Percentiles rank a stretch among this genome's conserved stretches.
Evolutionary conservation across 2,113 vertebrate species (phyloP).

Genomic region (Rynchops niger): DNA sequence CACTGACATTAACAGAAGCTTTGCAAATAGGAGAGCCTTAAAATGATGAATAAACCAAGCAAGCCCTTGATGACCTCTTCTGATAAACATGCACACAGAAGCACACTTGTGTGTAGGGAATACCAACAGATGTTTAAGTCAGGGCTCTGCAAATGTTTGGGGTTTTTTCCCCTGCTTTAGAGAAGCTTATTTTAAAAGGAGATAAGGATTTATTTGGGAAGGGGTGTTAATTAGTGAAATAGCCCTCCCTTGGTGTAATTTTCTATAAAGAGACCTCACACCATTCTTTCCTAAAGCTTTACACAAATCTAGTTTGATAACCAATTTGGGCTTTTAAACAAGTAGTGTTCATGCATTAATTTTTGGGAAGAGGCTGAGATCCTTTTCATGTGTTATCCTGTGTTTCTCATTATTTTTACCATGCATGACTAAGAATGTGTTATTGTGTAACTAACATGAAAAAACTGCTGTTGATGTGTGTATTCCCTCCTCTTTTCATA

Average conservation of each 20-base stretch:
- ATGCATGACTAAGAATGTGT: conserved; percentile 15
- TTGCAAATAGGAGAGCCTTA: conserved; percentile 50
- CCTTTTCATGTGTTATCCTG: not conserved
- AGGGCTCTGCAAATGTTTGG: not conserved
- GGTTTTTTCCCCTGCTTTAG: conserved; percentile 9
- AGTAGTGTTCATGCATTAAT: conserved; percentile 44
- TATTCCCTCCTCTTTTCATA: not conserved
- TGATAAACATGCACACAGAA: conserved; percentile 25
- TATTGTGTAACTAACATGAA: conserved; percentile 41
- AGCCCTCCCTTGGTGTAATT: conserved; percentile 15
- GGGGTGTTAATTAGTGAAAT: conserved; percentile 63
- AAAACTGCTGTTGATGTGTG: not conserved
- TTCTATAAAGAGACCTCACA: conserved; percentile 40
- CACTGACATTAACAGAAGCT: conserved; percentile 69
- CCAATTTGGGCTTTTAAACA: conserved; percentile 53
- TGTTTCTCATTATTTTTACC: conserved; percentile 12
- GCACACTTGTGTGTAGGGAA: conserved; percentile 25
- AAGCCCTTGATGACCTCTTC: conserved; percentile 56
- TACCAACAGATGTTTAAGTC: conserved; percentile 26
- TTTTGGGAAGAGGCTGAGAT: not conserved
- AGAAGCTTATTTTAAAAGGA: conserved; percentile 19
- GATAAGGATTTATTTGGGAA: conserved; percentile 1
- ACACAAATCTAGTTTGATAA: not conserved
- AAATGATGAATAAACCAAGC: conserved; percentile 58
- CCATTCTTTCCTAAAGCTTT: conserved; percentile 54